Evolutionary conservation across 2,113 vertebrate genomes (phyloP), one percentile per base, ranked within the genome.

Genomic region (Macrotus californicus): DNA sequence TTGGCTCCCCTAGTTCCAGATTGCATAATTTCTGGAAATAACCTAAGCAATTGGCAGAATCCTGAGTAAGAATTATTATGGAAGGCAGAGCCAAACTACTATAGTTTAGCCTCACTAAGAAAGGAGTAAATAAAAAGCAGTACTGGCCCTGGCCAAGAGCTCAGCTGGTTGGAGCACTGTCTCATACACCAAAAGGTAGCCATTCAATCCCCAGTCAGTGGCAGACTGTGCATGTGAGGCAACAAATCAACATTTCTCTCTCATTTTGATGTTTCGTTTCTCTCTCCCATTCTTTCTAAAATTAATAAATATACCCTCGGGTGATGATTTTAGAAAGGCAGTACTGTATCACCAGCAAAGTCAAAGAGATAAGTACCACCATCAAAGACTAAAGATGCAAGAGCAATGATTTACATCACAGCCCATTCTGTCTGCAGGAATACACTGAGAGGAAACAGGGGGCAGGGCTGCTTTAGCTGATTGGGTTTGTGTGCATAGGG

Each of bases 371-470:
- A 59, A 82, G 31, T 41, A 67, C 11, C 2, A 54, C n/a, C 2
- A 80, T 11, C 7, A 46, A 92, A 87, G 41, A 61, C 61, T 88
- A 61, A 89, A 87, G 66, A 56, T 39, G 43, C 13, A 84, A 69
- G 48, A 75, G 9, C 50, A 59, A 81, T 61, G 29, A 76, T 94
- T 97, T 84, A 52, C 31, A 59, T 36, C n/a, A 94, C 43, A 94
- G 64, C 5, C 52, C 66, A 87, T 52, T 84, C 24, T 72, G 18
- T 29, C 43, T 1, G 5, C 0, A 29, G 50, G 2, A 48, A 81
- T n/a, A 43, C 5, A 8, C n/a, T 34, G 19, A 15, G 22, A 50
- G n/a, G 52, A 84, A 69, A 31, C 39, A 22, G 54, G 36, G 67
- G 24, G 66, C n/a, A 87, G 21, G 15, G 15, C 7, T 61, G 2